Evolutionary conservation across 2,888 invertebrate genomes (phyloP).

Genomic region (Eilema griseolum): DNA sequence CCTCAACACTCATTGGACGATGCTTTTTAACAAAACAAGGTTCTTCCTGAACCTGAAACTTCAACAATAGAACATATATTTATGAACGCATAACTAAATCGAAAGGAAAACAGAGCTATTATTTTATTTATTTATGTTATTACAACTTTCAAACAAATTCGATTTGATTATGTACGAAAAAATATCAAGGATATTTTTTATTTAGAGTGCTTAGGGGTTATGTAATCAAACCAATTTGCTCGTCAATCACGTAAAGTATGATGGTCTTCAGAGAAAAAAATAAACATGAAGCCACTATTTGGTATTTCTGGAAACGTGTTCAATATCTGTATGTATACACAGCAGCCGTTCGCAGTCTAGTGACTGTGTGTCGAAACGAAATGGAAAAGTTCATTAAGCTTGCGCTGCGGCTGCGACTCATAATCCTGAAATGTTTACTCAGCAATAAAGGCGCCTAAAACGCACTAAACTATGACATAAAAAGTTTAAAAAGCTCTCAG

Average conservation of each 20-base stretch:
- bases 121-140: slow-evolving; percentile 67
- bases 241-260: slow-evolving; percentile 45
- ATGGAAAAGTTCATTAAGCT: slow-evolving; percentile 60
- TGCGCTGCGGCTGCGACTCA: slow-evolving; percentile 62
- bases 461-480: slow-evolving; percentile 84
- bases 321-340: slow-evolving; percentile 22
- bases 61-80: slow-evolving; percentile 75
- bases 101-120: slow-evolving; percentile 63
- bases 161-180: slow-evolving; percentile 62
- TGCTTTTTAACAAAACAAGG: slow-evolving; percentile 77
- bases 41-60: slow-evolving; percentile 72
- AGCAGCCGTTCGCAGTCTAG: slow-evolving; percentile 20
- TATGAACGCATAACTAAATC: slow-evolving; percentile 63
- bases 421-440: slow-evolving; percentile 80
- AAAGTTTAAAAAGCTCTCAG: slow-evolving; percentile 87
- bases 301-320: slow-evolving; percentile 26
- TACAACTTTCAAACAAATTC: slow-evolving; percentile 54
- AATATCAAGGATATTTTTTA: slow-evolving; percentile 46
- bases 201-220: slow-evolving; percentile 40
- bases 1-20: slow-evolving; percentile 63
- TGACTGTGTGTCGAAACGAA: slow-evolving; percentile 51
- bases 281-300: slow-evolving; percentile 23
- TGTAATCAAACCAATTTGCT: slow-evolving; percentile 38
- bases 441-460: slow-evolving; percentile 83
- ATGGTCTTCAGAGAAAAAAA: slow-evolving; percentile 42